These are phyloP conservation scores for Pangasianodon hypophthalmus DNA, from an alignment of 2,113 vertebrate species.

Conservation along the genomic window DNA sequence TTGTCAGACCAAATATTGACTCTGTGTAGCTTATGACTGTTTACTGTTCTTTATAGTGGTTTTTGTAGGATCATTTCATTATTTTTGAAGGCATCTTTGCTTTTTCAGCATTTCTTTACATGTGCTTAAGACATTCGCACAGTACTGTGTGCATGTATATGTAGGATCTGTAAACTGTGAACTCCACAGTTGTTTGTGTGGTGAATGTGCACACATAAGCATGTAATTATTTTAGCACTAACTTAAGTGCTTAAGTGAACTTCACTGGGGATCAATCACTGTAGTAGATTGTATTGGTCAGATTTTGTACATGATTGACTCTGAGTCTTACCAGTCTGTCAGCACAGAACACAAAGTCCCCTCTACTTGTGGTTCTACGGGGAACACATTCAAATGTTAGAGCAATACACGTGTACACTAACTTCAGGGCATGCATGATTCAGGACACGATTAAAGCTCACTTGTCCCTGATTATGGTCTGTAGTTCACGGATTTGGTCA, in stretches of 20 bases:
- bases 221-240: background rate
- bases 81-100: background rate
- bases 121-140: no score
- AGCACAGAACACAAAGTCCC: slow-evolving; percentile 87
- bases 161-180: background rate
- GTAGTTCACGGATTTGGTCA: slow-evolving; percentile 82
- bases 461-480: slow-evolving; percentile 85
- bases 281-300: no score
- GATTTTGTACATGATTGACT: background rate
- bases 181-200: background rate
- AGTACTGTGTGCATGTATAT: background rate
- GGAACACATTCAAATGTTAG: slow-evolving; percentile 17
- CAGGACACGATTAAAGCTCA: slow-evolving; percentile 54
- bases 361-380: slow-evolving; percentile 67
- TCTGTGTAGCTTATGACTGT: no score
- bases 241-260: background rate
- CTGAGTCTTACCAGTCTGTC: slow-evolving; percentile 79
- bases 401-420: background rate
- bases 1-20: background rate
- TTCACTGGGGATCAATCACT: background rate
- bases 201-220: background rate
- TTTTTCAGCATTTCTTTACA: background rate
- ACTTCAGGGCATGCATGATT: background rate
- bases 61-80: background rate
- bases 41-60: background rate